Percentiles rank a stretch among this genome's conserved stretches.
Evolutionary conservation across 2,888 invertebrate genomes (phyloP).

Genomic region (Himalopsyche anomala): DNA sequence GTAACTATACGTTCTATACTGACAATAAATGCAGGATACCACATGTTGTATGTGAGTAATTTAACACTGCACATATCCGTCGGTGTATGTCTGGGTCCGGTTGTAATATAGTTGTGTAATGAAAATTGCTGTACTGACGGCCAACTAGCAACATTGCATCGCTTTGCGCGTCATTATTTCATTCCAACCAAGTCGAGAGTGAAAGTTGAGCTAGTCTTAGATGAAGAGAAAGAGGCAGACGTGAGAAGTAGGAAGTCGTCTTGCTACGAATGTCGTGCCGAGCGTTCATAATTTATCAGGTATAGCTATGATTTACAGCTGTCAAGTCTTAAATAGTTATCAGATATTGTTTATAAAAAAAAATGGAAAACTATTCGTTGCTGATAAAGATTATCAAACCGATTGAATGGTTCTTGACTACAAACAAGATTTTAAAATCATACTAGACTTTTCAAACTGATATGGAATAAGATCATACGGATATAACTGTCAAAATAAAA

Average conservation of each 20-base stretch:
- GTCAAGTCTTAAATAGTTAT: not conserved
- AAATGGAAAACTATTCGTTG: not conserved
- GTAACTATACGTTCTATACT: too few species aligned
- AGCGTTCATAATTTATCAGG: conserved; percentile 6
- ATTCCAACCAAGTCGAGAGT: not conserved
- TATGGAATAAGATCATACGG: too few species aligned
- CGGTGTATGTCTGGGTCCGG: not conserved
- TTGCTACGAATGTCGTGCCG: not conserved
- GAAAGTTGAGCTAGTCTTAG: conserved; percentile 35
- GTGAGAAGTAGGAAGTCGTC: conserved; percentile 35
- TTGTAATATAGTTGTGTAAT: conserved; percentile 11
- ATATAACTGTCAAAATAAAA: too few species aligned
- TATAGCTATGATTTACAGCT: not conserved
- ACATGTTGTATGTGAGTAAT: not conserved
- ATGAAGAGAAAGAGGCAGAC: conserved; percentile 25
- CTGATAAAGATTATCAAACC: too few species aligned
- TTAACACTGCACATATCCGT: not conserved
- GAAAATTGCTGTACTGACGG: conserved; percentile 11
- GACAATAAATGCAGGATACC: too few species aligned
- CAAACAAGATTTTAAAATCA: too few species aligned
- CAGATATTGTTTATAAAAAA: not conserved
- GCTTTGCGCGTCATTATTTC: conserved; percentile 5
- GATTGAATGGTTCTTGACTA: too few species aligned
- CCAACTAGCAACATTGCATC: conserved; percentile 13
- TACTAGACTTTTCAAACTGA: too few species aligned